Conservation (phyloP, 2,888 invertebrate species). For the Ethmia dodecea region DNA sequence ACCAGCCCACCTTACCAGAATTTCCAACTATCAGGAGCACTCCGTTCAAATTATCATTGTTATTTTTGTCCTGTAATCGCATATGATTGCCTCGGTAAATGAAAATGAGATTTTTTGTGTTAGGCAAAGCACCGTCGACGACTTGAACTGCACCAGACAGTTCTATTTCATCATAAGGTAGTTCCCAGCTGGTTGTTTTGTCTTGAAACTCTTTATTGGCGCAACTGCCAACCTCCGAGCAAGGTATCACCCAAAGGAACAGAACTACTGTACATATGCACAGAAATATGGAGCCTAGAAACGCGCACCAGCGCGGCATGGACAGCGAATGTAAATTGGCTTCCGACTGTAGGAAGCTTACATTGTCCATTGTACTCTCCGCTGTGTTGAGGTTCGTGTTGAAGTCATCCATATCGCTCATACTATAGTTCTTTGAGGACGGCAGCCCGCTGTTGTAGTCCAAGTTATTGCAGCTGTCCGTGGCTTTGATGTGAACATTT, state of each 20-base stretch:
- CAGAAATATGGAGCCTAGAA: slow-evolving; percentile 82
- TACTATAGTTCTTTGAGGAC: slow-evolving; percentile 56
- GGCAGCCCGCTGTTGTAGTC: slow-evolving; percentile 66
- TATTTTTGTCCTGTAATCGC: slow-evolving; percentile 65
- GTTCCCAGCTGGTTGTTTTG: slow-evolving; percentile 82
- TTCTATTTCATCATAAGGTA: slow-evolving; percentile 82
- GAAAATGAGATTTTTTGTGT: slow-evolving; percentile 84
- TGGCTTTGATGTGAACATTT: slow-evolving; percentile 46
- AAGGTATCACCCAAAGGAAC: slow-evolving; percentile 87
- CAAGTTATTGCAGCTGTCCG: slow-evolving; percentile 61
- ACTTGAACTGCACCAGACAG: slow-evolving; percentile 83
- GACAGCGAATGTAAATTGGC: slow-evolving; percentile 81
- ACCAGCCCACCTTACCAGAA: slow-evolving; percentile 86
- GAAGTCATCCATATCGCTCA: slow-evolving; percentile 67
- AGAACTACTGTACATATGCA: slow-evolving; percentile 84
- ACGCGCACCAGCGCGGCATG: slow-evolving; percentile 80
- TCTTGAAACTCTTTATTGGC: slow-evolving; percentile 72
- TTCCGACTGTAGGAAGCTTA: slow-evolving; percentile 68
- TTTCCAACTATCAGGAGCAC: slow-evolving; percentile 83
- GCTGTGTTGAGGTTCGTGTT: slow-evolving; percentile 65
- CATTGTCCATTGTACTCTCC: slow-evolving; percentile 69
- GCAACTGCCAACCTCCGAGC: slow-evolving; percentile 83
- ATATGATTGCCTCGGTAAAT: slow-evolving; percentile 84
- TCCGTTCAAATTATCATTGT: slow-evolving; percentile 77
- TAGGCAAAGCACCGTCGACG: slow-evolving; percentile 79